Base-by-base conservation (phyloP, 2,113 vertebrate species). In the Bambusicola thoracicus region DNA sequence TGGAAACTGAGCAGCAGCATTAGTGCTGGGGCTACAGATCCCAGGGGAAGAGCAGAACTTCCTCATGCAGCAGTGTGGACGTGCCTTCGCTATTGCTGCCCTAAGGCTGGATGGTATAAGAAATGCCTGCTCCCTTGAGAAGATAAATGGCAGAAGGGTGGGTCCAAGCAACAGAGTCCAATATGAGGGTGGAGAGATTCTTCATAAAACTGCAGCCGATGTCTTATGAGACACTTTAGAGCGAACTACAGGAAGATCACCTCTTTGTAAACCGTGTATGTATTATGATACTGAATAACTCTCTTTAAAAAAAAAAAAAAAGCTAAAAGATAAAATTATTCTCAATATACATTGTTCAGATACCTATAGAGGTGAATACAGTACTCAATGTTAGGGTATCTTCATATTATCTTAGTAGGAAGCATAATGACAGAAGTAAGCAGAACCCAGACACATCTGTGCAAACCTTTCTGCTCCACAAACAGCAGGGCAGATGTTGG, bases 21-120 rank as follows among this genome's bases (percentile, higher is more conserved):
- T n/a, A 43, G 22, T 13, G 24, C 32, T 32, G 18, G n/a, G 69
- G 55, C 36, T 65, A 7, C 46, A 40, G 59, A 56, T 34, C 20
- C 7, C 6, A 36, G 25, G 30, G 34, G 38, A 53, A 65, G 63
- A 61, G 18, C 40, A 38, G n/a, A 15, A 12, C 15, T 76, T 56
- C 30, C 27, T 48, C 40, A 25, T 0, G 0, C 5, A 46, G 36
- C 40, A 19, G 0, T 11, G 15, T 11, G 16, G 27, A 66, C 4
- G 20, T 2, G 3, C 32, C 67, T 48, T 3, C 0, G 1, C 44
- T 8, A 14, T 5, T 4, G 10, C 62, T 63, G 24, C 9, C 1
- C 27, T 21, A 8, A 14, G 32, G 56, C 30, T 36, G 62, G 22
- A 2, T 12, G 7, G 27, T 32, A 30, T 40, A 72, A 43, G 12